Percentiles rank a stretch among this genome's conserved stretches.
phyloP scores from a whole-genome alignment of 2,113 vertebrate species.

The Sapajus apella region DNA sequence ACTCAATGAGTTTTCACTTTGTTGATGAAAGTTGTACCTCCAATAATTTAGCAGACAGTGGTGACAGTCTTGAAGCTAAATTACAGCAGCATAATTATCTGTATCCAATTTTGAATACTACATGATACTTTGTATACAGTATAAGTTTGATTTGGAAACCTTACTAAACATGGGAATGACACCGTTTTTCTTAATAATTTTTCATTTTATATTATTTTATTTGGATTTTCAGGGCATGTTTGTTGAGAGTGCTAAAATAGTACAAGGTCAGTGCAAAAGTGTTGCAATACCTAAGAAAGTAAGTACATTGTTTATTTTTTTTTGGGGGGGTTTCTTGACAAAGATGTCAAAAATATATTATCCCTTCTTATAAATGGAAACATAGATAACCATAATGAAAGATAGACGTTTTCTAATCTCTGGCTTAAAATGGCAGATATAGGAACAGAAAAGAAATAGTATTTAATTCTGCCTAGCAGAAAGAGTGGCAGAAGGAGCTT shows the following conservation, averaged over 20 bases:
- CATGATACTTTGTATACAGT: neutral
- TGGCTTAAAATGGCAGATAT: neutral
- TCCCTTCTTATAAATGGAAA: neutral
- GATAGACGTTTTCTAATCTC: neutral
- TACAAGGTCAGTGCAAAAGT: neutral
- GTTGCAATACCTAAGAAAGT: neutral
- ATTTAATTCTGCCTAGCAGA: neutral
- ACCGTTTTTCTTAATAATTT: neutral
- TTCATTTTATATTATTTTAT: slow-evolving; percentile 44
- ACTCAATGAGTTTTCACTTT: slow-evolving; percentile 24
- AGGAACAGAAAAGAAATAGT: neutral
- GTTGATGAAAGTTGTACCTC: neutral
- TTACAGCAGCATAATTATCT: neutral
- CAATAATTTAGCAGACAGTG: neutral
- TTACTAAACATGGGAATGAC: slow-evolving; percentile 5
- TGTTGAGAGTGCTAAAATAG: neutral
- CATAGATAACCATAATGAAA: neutral
- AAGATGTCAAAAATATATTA: neutral
- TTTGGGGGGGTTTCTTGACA: neutral
- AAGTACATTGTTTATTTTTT: neutral
- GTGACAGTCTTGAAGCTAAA: slow-evolving; percentile 36
- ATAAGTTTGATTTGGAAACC: slow-evolving; percentile 14
- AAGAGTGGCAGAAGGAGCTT: neutral
- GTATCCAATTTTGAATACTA: neutral
- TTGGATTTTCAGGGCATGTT: neutral